Base-by-base conservation (phyloP, 2,888 invertebrate genomes). In the Tuberolachnus salignus region DNA sequence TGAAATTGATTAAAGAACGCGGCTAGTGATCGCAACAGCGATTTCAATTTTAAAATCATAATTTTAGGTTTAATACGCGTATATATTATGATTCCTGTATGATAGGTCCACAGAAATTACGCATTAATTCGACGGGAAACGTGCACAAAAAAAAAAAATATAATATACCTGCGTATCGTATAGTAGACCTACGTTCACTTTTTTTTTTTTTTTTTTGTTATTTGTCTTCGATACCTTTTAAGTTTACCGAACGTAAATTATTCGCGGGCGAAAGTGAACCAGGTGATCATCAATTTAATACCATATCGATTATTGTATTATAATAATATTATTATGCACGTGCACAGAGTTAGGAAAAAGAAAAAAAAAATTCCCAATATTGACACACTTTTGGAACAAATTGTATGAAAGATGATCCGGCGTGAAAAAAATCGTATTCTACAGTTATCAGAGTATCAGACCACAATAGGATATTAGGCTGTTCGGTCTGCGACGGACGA, bases 241-340 rank as follows among this genome's bases (percentile, higher is more conserved):
- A 72, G 61, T 34, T 72, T 14, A 1, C 23, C 19, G 21, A 34
- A 46, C 8, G 11, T 3, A 46, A 14, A 49, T 23, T 57, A 70
- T 49, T 72, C 21, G 72, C 21, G 34, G 34, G 72, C 72, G 61
- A 73, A 73, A 49, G 72, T 59, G 59, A 59, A 71, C n/a, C 46
- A 13, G 46, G 26, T n/a, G 46, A 49, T 26, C 71, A 46, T 59
- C 46, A n/a, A 71, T 59, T 34, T 34, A 23, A 49, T 66, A 66
- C 49, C 4, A 14, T 14, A 9, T 59, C 44, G 57, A 57, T 44
- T 46, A 59, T 46, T 13, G 21, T 34, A n/a, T 2, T 10, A 59
- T 59, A 42, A 13, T 14, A 8, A 53, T 53, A 63, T 23, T 11
- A 44, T 44, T 63, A 19, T 19, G 11, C 4, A 6, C 19, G 19